These are phyloP conservation scores for Heliothis subflexa DNA, from an alignment of 1,140 invertebrate species.

Conservation along the genomic window DNA sequence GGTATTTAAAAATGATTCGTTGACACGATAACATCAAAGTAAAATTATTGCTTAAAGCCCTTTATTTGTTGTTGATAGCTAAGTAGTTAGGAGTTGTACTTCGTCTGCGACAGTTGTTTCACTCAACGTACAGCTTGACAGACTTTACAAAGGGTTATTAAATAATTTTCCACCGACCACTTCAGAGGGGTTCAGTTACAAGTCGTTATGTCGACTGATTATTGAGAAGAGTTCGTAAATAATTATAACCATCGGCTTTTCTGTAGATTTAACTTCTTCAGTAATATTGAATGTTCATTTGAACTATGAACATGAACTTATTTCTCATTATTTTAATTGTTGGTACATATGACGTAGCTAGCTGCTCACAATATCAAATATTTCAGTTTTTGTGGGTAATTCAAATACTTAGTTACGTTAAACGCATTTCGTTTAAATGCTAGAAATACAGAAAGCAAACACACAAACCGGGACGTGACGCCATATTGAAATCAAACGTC, in stretches of 20 bases:
- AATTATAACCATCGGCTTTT: neutral
- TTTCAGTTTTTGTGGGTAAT: too few species aligned
- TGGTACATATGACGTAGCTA: too few species aligned
- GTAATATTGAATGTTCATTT: too few species aligned
- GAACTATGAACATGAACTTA: too few species aligned
- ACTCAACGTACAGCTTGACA: neutral
- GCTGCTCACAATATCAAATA: too few species aligned
- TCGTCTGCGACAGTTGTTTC: neutral
- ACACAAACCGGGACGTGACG: neutral
- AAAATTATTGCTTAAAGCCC: constrained; percentile 15
- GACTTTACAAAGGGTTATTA: constrained; percentile 14
- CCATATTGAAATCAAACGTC: neutral
- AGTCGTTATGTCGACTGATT: constrained; percentile 6
- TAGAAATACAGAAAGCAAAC: neutral
- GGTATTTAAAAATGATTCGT: neutral
- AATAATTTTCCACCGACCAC: constrained; percentile 25
- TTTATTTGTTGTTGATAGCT: constrained; percentile 11
- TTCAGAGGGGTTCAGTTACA: neutral
- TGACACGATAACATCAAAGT: constrained; percentile 9
- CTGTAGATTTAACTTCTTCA: too few species aligned
- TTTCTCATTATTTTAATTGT: too few species aligned
- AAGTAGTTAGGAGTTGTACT: constrained; percentile 31
- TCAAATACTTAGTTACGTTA: neutral
- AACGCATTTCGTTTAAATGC: neutral
- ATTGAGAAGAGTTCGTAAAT: neutral